phyloP scores from a whole-genome alignment of 2,888 invertebrate genomes.

The Eledona agricola region DNA sequence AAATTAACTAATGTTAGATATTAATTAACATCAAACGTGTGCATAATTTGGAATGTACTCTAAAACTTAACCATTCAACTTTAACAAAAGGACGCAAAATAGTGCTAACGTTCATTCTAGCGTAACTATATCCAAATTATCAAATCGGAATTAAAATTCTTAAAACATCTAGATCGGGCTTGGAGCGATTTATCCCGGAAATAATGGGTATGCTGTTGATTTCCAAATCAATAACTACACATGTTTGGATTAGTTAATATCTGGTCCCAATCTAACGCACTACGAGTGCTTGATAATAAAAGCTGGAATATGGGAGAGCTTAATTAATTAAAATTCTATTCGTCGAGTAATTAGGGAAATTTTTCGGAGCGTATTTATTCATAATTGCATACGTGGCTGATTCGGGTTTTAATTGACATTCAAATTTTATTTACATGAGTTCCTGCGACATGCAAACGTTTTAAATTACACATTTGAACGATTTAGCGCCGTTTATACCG shows the following conservation, averaged over 20 bases:
- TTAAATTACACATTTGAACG: constrained; percentile 19
- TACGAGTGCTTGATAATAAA: constrained; percentile 26
- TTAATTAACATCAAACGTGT: too few species aligned
- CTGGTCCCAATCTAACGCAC: constrained; percentile 27
- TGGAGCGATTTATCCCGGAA: too few species aligned
- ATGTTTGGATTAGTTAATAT: constrained; percentile 23
- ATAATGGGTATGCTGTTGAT: constrained; percentile 5
- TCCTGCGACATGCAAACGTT: constrained; percentile 23
- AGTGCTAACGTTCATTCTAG: too few species aligned
- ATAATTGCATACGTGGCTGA: constrained; percentile 33
- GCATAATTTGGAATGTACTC: too few species aligned
- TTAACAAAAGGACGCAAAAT: too few species aligned
- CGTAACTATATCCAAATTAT: too few species aligned
- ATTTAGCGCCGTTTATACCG: constrained; percentile 7
- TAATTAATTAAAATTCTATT: constrained; percentile 35
- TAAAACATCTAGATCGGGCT: too few species aligned
- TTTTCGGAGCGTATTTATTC: constrained; percentile 31
- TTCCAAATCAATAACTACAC: constrained; percentile 20
- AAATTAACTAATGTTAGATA: too few species aligned
- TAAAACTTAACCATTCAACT: too few species aligned
- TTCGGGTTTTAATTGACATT: constrained; percentile 33
- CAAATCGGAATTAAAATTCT: too few species aligned
- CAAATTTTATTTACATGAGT: constrained; percentile 28
- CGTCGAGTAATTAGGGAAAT: constrained; percentile 31
- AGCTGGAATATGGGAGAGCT: constrained; percentile 28